phyloP scores from a whole-genome alignment of 2,797 vertebrate genomes.

The Pipistrellus kuhlii region DNA sequence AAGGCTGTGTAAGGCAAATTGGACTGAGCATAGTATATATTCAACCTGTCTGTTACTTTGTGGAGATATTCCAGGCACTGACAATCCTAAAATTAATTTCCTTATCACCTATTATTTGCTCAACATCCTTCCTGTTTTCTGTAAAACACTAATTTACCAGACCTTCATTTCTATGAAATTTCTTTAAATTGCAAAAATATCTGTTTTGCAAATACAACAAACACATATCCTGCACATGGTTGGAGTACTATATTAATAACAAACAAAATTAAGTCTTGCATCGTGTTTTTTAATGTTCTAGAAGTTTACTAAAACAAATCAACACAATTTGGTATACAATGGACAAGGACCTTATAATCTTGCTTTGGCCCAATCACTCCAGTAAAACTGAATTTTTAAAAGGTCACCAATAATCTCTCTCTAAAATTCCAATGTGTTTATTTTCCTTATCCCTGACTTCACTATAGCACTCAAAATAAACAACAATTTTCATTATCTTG shows the following conservation, averaged over 20 bases:
- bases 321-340: background rate
- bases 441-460: background rate
- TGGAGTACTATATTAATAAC: background rate
- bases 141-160: background rate
- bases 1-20: background rate
- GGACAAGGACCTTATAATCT: background rate
- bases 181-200: background rate
- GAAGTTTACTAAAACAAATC: background rate
- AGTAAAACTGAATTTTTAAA: background rate
- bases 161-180: background rate
- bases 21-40: background rate
- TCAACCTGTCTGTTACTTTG: background rate
- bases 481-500: background rate
- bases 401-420: background rate
- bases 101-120: background rate
- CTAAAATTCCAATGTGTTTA: background rate
- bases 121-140: background rate
- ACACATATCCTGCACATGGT: background rate
- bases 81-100: background rate
- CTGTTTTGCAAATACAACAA: background rate
- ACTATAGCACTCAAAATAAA: background rate
- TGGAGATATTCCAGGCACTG: background rate
- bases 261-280: background rate
- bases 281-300: background rate
- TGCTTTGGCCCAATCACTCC: background rate